A percentile compares a stretch with the other conserved stretches of the same genome.
Conservation (phyloP, 35 echinoderm and acorn worm species). For the Anneissia japonica region DNA sequence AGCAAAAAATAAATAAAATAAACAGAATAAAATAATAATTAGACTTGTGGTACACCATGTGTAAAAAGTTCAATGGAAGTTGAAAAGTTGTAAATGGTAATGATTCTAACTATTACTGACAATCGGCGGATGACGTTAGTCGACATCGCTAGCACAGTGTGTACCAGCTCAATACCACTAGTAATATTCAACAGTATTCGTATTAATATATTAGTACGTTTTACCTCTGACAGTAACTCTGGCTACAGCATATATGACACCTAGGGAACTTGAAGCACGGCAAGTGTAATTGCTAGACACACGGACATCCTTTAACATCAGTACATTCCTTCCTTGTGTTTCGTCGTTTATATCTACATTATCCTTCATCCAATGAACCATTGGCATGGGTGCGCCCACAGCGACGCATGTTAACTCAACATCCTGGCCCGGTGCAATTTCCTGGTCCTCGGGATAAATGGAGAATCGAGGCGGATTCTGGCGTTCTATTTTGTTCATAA, state of each 20-base stretch:
- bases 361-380: conserved; percentile 70
- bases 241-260: conserved; percentile 16
- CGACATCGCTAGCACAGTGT: too few species aligned
- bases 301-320: conserved; percentile 40
- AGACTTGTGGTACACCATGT: too few species aligned
- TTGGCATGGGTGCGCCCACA: conserved; percentile 80
- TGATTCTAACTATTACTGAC: too few species aligned
- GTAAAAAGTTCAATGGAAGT: too few species aligned
- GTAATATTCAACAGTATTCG: too few species aligned
- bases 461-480: conserved; percentile 61
- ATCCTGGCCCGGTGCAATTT: conserved; percentile 70
- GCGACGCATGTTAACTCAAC: conserved; percentile 77
- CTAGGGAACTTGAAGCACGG: conserved; percentile 57
- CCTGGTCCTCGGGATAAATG: conserved; percentile 50
- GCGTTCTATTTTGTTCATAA: conserved; percentile 27
- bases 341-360: conserved; percentile 46
- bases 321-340: conserved; percentile 56
- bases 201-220: too few species aligned
- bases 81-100: too few species aligned
- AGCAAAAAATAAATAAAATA: too few species aligned
- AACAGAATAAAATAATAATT: too few species aligned
- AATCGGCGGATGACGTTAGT: too few species aligned
- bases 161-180: too few species aligned
- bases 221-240: conserved; percentile 74
- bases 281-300: conserved; percentile 83